phyloP scores from a whole-genome alignment of 2,888 invertebrate species.

The Doris montereyensis region DNA sequence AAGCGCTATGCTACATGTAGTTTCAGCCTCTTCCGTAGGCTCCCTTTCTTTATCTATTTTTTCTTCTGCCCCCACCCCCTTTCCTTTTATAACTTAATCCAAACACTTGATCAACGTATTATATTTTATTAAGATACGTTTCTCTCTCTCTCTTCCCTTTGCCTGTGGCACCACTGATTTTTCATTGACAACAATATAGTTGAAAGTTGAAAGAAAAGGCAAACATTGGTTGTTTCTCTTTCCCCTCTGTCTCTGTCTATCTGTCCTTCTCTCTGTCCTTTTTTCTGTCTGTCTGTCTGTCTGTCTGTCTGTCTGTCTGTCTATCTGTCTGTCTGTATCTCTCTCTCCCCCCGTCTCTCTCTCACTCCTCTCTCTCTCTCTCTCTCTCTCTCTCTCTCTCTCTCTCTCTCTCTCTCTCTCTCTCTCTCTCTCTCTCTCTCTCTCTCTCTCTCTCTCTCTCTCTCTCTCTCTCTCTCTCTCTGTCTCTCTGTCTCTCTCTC shows the following conservation, averaged over 20 bases:
- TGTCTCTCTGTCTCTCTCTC: constrained; percentile 10
- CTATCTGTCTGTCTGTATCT: background rate
- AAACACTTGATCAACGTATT: background rate
- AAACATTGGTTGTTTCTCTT: no score
- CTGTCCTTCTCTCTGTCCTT: background rate
- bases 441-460: background rate
- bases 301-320: background rate
- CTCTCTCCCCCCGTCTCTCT: constrained; percentile 12
- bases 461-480: background rate
- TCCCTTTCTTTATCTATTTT: constrained; percentile 28
- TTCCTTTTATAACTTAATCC: constrained; percentile 6
- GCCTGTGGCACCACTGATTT: no score
- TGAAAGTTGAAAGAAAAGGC: no score
- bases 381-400: constrained; percentile 2
- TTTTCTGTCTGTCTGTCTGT: background rate
- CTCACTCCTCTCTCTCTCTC: constrained; percentile 19
- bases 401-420: constrained; percentile 8
- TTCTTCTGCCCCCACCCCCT: constrained; percentile 22
- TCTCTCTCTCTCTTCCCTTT: constrained; percentile 18
- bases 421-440: background rate
- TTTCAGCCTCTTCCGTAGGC: constrained; percentile 16
- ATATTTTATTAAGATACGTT: background rate
- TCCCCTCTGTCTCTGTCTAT: background rate
- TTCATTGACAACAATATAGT: no score
- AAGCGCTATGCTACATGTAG: background rate